phyloP scores from a whole-genome alignment of 2,888 invertebrate genomes.

The Phytoseiulus persimilis region DNA sequence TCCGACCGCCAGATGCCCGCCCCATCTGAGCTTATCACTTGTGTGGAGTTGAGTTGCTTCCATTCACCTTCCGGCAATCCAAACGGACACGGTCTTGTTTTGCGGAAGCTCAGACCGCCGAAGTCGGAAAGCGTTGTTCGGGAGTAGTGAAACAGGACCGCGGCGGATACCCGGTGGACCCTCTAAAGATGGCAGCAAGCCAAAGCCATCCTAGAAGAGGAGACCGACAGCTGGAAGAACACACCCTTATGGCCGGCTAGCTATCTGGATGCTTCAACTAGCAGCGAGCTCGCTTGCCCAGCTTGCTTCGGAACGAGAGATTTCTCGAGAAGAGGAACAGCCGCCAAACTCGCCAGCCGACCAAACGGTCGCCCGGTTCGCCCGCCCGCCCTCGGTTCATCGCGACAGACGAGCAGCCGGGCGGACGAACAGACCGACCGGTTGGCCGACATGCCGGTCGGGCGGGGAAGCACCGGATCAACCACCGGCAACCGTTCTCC shows the following conservation, averaged over 20 bases:
- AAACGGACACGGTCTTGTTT: not conserved
- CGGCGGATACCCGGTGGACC: not conserved
- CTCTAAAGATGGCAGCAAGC: constrained; percentile 5
- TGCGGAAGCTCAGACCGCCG: not conserved
- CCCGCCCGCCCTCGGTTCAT: constrained; percentile 5
- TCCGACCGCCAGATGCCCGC: too few species aligned
- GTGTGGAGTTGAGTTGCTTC: too few species aligned
- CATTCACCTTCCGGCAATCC: not conserved
- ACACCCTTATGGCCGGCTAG: not conserved
- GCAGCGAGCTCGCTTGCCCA: not conserved
- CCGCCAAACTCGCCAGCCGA: not conserved
- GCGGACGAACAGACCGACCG: not conserved
- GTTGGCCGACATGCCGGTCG: too few species aligned
- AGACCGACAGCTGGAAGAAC: not conserved
- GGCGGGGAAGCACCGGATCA: not conserved
- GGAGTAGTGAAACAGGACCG: not conserved
- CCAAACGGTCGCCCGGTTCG: not conserved
- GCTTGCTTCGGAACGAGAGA: not conserved
- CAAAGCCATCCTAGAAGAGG: not conserved
- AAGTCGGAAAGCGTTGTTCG: not conserved
- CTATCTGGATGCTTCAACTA: not conserved
- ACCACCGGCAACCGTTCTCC: not conserved
- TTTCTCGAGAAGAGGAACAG: not conserved
- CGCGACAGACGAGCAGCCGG: not conserved
- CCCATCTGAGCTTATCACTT: too few species aligned